Evolutionary conservation across 2,113 vertebrate genomes (phyloP).

Genomic region (Psilopogon haemacephalus): DNA sequence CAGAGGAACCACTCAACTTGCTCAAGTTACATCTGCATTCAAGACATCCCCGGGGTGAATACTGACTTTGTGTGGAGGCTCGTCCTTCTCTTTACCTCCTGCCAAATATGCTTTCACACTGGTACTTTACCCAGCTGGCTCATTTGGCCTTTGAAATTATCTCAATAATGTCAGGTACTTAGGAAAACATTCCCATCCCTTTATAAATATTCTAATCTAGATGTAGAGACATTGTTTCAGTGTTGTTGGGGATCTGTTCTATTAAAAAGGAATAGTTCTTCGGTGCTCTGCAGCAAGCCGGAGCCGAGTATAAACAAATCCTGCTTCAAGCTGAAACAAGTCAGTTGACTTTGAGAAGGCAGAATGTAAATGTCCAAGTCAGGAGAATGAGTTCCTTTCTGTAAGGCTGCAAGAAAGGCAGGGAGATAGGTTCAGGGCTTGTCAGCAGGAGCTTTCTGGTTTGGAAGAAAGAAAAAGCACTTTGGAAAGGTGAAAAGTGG

Average conservation of each 20-base stretch:
- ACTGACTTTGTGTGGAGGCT: not conserved
- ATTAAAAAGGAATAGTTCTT: not conserved
- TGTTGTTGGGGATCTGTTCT: conserved; percentile 19
- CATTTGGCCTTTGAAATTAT: conserved; percentile 56
- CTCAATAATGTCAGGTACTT: conserved; percentile 53
- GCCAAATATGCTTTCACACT: conserved; percentile 53
- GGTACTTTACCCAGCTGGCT: conserved; percentile 26
- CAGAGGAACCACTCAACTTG: not conserved
- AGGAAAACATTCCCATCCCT: conserved; percentile 55
- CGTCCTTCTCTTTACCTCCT: conserved; percentile 26
- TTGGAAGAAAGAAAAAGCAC: not conserved
- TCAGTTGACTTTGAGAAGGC: conserved; percentile 32
- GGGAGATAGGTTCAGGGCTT: no score
- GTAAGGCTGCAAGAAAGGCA: conserved; percentile 1
- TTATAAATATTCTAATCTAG: conserved; percentile 63
- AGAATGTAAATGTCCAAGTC: conserved; percentile 47
- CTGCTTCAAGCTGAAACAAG: conserved; percentile 55
- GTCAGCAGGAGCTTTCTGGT: no score
- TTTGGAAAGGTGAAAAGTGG: not conserved
- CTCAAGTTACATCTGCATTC: conserved; percentile 12
- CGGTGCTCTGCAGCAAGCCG: not conserved
- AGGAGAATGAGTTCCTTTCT: conserved; percentile 13
- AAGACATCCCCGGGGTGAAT: conserved; percentile 44
- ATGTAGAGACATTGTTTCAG: conserved; percentile 26
- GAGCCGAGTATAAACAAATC: conserved; percentile 36